Evolutionary conservation across 2,113 vertebrate genomes (phyloP), one percentile per base, ranked within the genome.

Genomic region (Nerophis lumbriciformis): DNA sequence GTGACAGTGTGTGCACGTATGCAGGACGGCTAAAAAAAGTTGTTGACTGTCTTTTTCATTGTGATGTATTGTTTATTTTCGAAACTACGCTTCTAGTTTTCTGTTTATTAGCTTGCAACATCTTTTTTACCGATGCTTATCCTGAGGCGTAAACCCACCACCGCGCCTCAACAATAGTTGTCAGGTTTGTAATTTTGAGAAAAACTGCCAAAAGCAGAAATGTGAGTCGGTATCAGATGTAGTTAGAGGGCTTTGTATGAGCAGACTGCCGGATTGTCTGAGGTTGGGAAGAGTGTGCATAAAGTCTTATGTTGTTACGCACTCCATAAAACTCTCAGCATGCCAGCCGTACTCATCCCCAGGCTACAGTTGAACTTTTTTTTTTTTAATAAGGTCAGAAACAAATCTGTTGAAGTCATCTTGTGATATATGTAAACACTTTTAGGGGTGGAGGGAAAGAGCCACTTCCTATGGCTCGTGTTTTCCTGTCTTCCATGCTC

Each of bases 341-440:
- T 1, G 35, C 52, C 8, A 72, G 66, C 61, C 74, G 53, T 48
- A 36, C 39, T 69, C 66, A 62, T 78, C 54, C 57, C 52, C 65
- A 28, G 59, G 53, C 37, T 74, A 65, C 66, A 72, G 35, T 69
- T 48, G 38, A 81, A 86, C 54, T 45, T 45, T 45, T 45, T 45
- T 28, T 77, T 82, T 82, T 83, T 87, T 85, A 85, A 83, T 77
- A 83, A 87, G 74, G 64, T 59, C 42, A 57, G 65, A 78, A 83
- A 69, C 59, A 77, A 80, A 83, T 82, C 71, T 70, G 63, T 73
- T 36, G 53, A 75, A 81, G 72, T 78, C 82, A 79, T 69, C 77
- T 76, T 82, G 65, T 80, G 73, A 83, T 75, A 45, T 11, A 78
- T 66, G 66, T 71, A 70, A 76, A 83, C 69, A 76, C 66, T 60